Evolutionary conservation across 1,140 invertebrate species (phyloP), one percentile per base, ranked within the genome.

Genomic region (Meloidogyne chitwoodi): DNA sequence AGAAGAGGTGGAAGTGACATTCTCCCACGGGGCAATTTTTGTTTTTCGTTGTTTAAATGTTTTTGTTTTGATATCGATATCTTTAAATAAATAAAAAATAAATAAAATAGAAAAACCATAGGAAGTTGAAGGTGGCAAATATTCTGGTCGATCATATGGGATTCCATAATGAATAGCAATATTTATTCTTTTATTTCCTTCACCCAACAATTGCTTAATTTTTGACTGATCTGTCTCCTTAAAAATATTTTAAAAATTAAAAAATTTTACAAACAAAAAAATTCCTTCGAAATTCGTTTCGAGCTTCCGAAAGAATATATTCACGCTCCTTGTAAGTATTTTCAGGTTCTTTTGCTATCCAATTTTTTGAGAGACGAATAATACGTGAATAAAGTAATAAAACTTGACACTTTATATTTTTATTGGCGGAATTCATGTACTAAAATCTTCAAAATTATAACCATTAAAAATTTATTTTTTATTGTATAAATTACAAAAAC

Each of bases 71-170:
- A 22, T 3, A 8, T 56, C 48, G n/a, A 56, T n/a, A 56, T 56
- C 48, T 56, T n/a, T 56, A 8, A 56, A 56, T 8, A 56, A 26
- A 68, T 10, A 70, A 70, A 79, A 79, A 26, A 16, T n/a, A n/a
- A n/a, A n/a, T n/a, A n/a, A n/a, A n/a, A n/a, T n/a, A 68, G 34
- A 79, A 78, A 22, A 22, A 79, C 78, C 70, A 26, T 68, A 80
- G 11, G 65, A 63, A 56, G 78, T 67, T 24, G 24, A 10, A 0
- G 76, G 79, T 11, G 69, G 78, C 72, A 80, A 80, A 70, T 80
- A 80, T 29, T 24, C 31, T n/a, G 71, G 79, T 22, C 78, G 38
- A 27, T 80, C 78, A 48, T 80, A n/a, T 6, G 79, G 79, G 22
- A 75, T 75, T 24, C 68, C 24, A 62, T 80, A 80, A 61, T 80